phyloP scores from a whole-genome alignment of 2,888 invertebrate species.

The Epirrita christyi region DNA sequence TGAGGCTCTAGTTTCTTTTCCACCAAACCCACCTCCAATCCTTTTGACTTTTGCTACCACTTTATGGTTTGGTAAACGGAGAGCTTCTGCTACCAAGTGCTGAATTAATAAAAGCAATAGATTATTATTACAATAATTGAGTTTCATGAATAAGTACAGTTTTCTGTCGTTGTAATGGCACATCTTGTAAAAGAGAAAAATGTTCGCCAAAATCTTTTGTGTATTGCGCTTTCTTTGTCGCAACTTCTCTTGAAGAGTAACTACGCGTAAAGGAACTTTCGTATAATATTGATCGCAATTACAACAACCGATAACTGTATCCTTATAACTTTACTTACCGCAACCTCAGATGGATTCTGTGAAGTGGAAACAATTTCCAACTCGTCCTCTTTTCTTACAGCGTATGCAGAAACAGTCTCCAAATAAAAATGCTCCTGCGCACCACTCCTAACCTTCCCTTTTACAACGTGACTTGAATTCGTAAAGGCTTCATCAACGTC shows the following conservation, averaged over 20 bases:
- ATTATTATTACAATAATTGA: no score
- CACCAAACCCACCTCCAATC: slow-evolving; percentile 95
- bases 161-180: no score
- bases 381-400: slow-evolving; percentile 91
- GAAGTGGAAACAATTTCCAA: slow-evolving; percentile 92
- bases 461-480: slow-evolving; percentile 87
- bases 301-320: no score
- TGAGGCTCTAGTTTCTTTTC: slow-evolving; percentile 90
- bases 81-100: slow-evolving; percentile 85
- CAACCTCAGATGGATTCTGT: slow-evolving; percentile 91
- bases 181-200: no score
- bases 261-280: no score
- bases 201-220: no score
- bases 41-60: slow-evolving; percentile 90
- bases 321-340: slow-evolving; percentile 67
- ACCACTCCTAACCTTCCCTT: slow-evolving; percentile 89
- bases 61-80: slow-evolving; percentile 88
- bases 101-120: slow-evolving; percentile 57
- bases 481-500: slow-evolving; percentile 87
- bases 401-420: slow-evolving; percentile 89
- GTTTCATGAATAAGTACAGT: no score
- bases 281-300: no score
- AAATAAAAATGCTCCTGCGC: slow-evolving; percentile 97
- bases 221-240: no score
- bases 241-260: no score